Evolutionary conservation across 2,113 vertebrate species (phyloP).

Genomic region (Misgurnus anguillicaudatus): DNA sequence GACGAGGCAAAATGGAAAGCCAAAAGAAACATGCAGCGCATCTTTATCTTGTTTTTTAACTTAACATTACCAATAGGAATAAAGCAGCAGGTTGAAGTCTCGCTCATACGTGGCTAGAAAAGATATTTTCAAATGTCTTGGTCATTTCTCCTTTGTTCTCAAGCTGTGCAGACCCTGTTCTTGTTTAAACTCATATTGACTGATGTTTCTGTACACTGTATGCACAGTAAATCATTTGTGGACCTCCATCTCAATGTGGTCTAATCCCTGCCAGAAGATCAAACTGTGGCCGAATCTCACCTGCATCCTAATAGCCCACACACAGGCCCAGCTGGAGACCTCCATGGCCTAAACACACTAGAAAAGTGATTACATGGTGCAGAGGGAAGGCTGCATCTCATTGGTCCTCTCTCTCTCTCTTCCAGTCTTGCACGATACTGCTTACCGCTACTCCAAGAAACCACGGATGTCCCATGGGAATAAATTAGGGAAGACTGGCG

Average conservation of each 20-base stretch:
- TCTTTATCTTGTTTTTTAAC: background rate
- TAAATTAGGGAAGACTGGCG: slow-evolving; percentile 58
- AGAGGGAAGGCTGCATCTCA: slow-evolving; percentile 15
- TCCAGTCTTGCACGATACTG: slow-evolving; percentile 19
- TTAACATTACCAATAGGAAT: slow-evolving; percentile 16
- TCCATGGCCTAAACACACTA: slow-evolving; percentile 44
- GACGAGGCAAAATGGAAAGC: background rate
- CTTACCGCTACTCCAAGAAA: slow-evolving; percentile 19
- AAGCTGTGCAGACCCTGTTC: slow-evolving; percentile 56
- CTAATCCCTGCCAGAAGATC: slow-evolving; percentile 3
- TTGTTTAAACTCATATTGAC: slow-evolving; percentile 69
- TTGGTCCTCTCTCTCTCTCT: background rate
- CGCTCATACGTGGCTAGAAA: slow-evolving; percentile 9
- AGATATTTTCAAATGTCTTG: slow-evolving; percentile 28
- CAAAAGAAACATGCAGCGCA: background rate
- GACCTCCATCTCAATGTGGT: slow-evolving; percentile 56
- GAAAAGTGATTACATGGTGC: slow-evolving; percentile 60
- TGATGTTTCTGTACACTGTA: slow-evolving; percentile 52
- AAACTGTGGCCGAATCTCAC: background rate
- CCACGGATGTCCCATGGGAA: slow-evolving; percentile 48
- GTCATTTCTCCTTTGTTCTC: background rate
- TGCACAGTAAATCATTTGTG: slow-evolving; percentile 49
- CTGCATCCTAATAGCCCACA: slow-evolving; percentile 56
- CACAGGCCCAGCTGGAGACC: background rate
- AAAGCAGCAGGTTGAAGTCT: slow-evolving; percentile 27